Evolutionary conservation across 2,113 vertebrate genomes (phyloP).

Genomic region (Microcebus jonahi): DNA sequence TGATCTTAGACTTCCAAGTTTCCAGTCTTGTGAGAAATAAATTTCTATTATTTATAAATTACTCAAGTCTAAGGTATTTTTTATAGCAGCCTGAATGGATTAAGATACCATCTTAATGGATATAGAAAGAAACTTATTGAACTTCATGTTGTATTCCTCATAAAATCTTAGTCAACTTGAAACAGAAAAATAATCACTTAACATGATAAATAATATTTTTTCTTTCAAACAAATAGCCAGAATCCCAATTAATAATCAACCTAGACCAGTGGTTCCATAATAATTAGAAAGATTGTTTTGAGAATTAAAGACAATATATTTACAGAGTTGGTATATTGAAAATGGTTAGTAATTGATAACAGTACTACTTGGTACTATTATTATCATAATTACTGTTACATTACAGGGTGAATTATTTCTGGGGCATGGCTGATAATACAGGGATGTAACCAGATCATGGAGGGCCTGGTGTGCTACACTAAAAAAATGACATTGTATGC

Average conservation of each 20-base stretch:
- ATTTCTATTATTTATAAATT: background rate
- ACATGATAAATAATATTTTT: background rate
- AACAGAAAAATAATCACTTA: conserved; percentile 17
- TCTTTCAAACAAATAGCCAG: conserved; percentile 13
- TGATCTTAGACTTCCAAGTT: background rate
- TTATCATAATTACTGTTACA: background rate
- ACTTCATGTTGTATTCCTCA: background rate
- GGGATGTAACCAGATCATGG: background rate
- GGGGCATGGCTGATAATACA: background rate
- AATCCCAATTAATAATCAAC: background rate
- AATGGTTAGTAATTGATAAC: background rate
- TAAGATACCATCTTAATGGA: background rate
- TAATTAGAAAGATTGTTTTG: background rate
- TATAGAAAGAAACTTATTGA: conserved; percentile 32
- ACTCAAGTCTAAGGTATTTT: background rate
- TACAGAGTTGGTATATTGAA: background rate
- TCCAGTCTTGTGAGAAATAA: background rate
- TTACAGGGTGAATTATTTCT: background rate
- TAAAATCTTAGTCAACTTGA: background rate
- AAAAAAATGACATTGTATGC: background rate
- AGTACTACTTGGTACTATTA: background rate
- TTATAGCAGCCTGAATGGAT: background rate
- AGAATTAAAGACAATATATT: conserved; percentile 20
- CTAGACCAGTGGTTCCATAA: background rate
- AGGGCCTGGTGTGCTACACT: background rate